Conservation (phyloP, 92 coral and sea anemone genomes). For the Parazoanthus atlanticus region DNA sequence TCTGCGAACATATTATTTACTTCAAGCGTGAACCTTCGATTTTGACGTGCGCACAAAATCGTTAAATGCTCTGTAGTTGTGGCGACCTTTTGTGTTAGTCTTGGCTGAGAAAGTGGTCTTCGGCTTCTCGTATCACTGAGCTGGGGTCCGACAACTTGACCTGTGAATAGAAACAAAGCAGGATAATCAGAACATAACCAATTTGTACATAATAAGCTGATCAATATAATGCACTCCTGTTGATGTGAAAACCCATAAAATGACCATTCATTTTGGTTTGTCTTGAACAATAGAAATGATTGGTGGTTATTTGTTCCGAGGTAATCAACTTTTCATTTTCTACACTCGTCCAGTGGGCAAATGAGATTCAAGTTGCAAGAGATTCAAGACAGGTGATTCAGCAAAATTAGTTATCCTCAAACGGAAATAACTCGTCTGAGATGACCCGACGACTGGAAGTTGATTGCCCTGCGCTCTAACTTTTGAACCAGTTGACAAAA, state of each 20-base stretch:
- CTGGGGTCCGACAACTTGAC: conserved; percentile 77
- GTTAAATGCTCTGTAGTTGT: background rate
- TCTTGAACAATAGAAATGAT: background rate
- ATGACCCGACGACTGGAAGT: too few species aligned
- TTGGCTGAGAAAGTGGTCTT: conserved; percentile 83
- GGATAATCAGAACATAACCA: background rate
- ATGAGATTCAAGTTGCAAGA: too few species aligned
- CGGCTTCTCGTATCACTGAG: conserved; percentile 83
- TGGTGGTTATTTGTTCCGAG: background rate
- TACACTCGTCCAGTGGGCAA: too few species aligned
- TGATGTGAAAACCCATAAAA: background rate
- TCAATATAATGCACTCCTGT: too few species aligned
- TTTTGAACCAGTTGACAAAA: background rate
- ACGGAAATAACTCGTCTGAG: too few species aligned
- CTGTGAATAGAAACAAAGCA: conserved; percentile 39
- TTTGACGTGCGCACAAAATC: background rate
- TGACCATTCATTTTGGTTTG: background rate
- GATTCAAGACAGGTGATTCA: too few species aligned
- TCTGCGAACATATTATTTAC: background rate
- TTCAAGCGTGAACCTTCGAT: background rate
- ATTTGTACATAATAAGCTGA: too few species aligned
- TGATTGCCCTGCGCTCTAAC: background rate
- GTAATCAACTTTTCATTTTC: too few species aligned
- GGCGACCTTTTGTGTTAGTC: conserved; percentile 43
- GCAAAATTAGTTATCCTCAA: too few species aligned